phyloP scores from a whole-genome alignment of 2,888 invertebrate species.

The Drosophila flavopinicola region DNA sequence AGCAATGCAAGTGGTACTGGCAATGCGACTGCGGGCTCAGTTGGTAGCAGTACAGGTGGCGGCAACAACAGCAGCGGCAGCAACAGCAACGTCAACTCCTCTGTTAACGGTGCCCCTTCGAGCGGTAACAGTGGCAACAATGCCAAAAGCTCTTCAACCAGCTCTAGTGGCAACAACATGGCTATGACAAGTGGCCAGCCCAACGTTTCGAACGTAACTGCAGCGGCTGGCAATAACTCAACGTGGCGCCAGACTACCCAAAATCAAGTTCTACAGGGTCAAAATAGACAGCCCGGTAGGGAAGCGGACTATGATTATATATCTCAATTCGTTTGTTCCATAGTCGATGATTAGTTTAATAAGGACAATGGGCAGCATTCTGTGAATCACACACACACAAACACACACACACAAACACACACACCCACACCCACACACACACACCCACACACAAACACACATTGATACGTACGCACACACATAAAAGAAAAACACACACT shows the following conservation, averaged over 20 bases:
- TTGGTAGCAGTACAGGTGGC: conserved; percentile 48
- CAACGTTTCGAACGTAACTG: conserved; percentile 31
- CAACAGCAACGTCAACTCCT: conserved; percentile 15
- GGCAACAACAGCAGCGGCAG: conserved; percentile 13
- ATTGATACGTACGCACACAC: conserved; percentile 13
- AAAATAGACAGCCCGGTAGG: conserved; percentile 82
- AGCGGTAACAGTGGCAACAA: conserved; percentile 21
- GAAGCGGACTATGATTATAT: conserved; percentile 84
- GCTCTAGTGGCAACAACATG: conserved; percentile 59
- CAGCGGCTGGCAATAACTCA: conserved; percentile 52
- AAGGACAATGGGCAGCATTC: conserved; percentile 39
- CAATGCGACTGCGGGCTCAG: conserved; percentile 17
- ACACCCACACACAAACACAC: conserved; percentile 6
- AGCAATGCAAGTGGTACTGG: conserved; percentile 25
- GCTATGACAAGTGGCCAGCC: conserved; percentile 38
- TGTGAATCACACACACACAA: conserved; percentile 48
- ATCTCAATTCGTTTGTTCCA: conserved; percentile 84
- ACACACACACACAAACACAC: conserved; percentile 11
- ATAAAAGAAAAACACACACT: conserved; percentile 2
- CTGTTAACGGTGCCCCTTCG: conserved; percentile 45
- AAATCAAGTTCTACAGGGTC: conserved; percentile 81
- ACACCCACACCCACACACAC: no score
- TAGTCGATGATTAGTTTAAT: conserved; percentile 82
- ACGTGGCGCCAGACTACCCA: conserved; percentile 77
- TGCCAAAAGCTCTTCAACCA: conserved; percentile 41